phyloP scores from a whole-genome alignment of 2,888 invertebrate species.

The Lampropteryx suffumata region DNA sequence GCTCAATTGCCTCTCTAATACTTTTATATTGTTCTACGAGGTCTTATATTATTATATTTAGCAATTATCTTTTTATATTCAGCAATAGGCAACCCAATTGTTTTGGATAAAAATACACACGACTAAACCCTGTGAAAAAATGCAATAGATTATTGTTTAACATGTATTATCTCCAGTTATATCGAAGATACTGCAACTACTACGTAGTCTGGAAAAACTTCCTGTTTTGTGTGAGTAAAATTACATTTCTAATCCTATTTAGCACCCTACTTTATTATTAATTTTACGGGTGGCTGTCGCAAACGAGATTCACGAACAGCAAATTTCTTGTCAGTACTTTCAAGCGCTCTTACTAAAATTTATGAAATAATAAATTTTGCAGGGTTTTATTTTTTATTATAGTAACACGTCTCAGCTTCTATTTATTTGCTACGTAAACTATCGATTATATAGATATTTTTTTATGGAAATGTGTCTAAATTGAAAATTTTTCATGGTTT shows the following conservation, averaged over 20 bases:
- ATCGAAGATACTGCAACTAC: background rate
- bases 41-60: too few relatives aligned
- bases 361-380: constrained; percentile 13
- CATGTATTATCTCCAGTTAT: too few relatives aligned
- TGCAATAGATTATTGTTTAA: too few relatives aligned
- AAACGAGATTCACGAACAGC: constrained; percentile 19
- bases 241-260: constrained; percentile 20
- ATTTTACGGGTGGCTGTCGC: constrained; percentile 17
- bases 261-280: constrained; percentile 22
- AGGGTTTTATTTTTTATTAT: constrained; percentile 15
- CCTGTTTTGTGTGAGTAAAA: constrained; percentile 19
- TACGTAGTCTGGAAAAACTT: constrained; percentile 17
- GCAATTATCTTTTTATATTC: too few relatives aligned
- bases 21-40: background rate
- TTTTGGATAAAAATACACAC: too few relatives aligned
- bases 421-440: background rate
- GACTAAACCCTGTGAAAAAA: too few relatives aligned
- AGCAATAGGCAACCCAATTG: too few relatives aligned
- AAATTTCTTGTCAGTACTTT: constrained; percentile 14
- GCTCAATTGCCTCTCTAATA: background rate
- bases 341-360: constrained; percentile 2
- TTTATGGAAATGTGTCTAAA: too few relatives aligned
- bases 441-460: too few relatives aligned
- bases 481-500: too few relatives aligned
- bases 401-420: constrained; percentile 1